Evolutionary conservation across 2,888 invertebrate genomes (phyloP).

Genomic region (Parnassius mnemosyne): DNA sequence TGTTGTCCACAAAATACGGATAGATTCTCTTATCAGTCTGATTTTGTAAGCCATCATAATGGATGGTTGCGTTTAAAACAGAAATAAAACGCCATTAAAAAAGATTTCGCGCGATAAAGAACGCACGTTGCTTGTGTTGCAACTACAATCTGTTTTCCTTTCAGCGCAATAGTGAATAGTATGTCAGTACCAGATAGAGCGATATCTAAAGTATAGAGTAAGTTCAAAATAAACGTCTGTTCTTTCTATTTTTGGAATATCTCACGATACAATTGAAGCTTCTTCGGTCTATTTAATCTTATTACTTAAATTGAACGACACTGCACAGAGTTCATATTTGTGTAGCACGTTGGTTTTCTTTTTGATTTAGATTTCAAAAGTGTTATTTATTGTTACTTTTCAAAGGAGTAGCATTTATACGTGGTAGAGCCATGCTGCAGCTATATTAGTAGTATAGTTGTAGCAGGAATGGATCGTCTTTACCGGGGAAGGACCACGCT

Average conservation of each 20-base stretch:
- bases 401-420: too few relatives aligned
- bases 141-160: constrained; percentile 40
- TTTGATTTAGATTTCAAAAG: too few relatives aligned
- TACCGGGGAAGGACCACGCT: too few relatives aligned
- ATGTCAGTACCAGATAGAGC: constrained; percentile 16
- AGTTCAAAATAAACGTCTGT: constrained; percentile 12
- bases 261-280: constrained; percentile 1
- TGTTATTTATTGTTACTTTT: too few relatives aligned
- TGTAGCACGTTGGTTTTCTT: too few relatives aligned
- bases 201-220: constrained; percentile 15
- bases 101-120: constrained; percentile 3
- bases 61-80: neutral
- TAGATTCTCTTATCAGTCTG: too few relatives aligned
- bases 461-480: too few relatives aligned
- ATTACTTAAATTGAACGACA: neutral
- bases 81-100: neutral
- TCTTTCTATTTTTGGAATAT: constrained; percentile 7
- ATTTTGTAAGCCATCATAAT: too few relatives aligned
- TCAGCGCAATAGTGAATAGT: constrained; percentile 28
- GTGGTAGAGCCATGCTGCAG: too few relatives aligned
- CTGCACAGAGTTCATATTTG: too few relatives aligned
- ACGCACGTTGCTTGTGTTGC: constrained; percentile 27
- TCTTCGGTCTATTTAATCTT: neutral
- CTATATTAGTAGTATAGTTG: too few relatives aligned
- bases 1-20: too few relatives aligned